These are phyloP conservation scores for Phalacrocorax carbo DNA, from an alignment of 2,113 vertebrate genomes.

Conservation along the genomic window DNA sequence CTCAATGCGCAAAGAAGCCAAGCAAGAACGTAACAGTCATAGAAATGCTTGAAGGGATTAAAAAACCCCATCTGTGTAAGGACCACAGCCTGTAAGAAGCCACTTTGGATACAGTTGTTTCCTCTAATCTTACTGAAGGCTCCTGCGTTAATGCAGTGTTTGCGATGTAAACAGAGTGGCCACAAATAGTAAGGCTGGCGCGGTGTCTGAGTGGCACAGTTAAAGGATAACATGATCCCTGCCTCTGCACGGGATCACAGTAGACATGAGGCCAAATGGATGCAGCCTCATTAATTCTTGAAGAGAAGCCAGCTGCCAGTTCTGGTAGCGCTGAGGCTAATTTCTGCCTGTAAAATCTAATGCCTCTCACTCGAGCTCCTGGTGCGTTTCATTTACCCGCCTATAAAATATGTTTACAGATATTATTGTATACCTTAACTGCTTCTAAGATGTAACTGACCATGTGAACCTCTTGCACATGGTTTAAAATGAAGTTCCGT, in stretches of 20 bases:
- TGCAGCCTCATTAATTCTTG: background rate
- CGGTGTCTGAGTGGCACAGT: background rate
- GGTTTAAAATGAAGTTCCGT: background rate
- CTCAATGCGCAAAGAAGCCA: background rate
- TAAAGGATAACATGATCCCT: background rate
- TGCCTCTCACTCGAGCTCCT: fast-evolving
- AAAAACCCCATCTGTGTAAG: too few species aligned
- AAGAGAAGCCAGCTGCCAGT: background rate
- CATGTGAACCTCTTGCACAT: fast-evolving
- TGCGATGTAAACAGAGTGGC: background rate
- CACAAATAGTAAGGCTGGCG: background rate
- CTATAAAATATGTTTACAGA: background rate
- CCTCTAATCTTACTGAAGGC: background rate
- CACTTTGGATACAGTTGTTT: background rate
- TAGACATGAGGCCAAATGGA: background rate
- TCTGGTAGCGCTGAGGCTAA: background rate
- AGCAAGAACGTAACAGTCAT: background rate
- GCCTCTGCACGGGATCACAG: too few species aligned
- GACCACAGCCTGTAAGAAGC: background rate
- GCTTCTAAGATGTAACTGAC: background rate
- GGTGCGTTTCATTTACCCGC: fast-evolving
- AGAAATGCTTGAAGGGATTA: background rate
- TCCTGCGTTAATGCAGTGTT: background rate
- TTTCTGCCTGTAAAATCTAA: background rate
- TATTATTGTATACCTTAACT: background rate